Conservation (phyloP, 2,797 vertebrate genomes). For the Columba guinea region DNA sequence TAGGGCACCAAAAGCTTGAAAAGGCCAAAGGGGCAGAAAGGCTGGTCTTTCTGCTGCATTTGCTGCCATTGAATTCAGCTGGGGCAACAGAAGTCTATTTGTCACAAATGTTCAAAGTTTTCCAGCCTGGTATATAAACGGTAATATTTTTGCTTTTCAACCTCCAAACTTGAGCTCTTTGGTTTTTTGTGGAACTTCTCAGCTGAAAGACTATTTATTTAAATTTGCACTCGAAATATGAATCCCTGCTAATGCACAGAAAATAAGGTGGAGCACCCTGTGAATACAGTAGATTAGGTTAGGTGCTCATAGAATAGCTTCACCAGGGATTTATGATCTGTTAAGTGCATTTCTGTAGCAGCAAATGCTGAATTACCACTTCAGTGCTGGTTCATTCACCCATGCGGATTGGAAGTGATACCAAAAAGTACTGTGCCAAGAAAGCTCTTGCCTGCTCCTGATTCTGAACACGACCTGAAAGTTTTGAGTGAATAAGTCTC, state of each 20-base stretch:
- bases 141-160: not conserved
- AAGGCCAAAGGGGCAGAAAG: not conserved
- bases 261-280: not conserved
- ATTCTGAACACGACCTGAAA: not conserved
- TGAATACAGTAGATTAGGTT: not conserved
- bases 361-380: conserved; percentile 37
- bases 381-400: conserved; percentile 26
- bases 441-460: not conserved
- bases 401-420: not conserved
- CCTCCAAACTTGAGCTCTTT: not conserved
- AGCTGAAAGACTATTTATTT: conserved; percentile 18
- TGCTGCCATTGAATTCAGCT: not conserved
- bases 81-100: not conserved
- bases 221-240: conserved; percentile 25
- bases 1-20: not conserved
- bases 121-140: not conserved
- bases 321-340: conserved; percentile 28
- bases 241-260: not conserved
- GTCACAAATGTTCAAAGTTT: not conserved
- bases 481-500: not conserved
- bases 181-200: not conserved
- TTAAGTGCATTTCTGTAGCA: conserved; percentile 17
- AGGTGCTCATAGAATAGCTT: not conserved
- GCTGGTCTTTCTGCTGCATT: not conserved
- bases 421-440: not conserved